phyloP scores from a whole-genome alignment of 1,140 invertebrate genomes.

The Alviniconcha marisindica region DNA sequence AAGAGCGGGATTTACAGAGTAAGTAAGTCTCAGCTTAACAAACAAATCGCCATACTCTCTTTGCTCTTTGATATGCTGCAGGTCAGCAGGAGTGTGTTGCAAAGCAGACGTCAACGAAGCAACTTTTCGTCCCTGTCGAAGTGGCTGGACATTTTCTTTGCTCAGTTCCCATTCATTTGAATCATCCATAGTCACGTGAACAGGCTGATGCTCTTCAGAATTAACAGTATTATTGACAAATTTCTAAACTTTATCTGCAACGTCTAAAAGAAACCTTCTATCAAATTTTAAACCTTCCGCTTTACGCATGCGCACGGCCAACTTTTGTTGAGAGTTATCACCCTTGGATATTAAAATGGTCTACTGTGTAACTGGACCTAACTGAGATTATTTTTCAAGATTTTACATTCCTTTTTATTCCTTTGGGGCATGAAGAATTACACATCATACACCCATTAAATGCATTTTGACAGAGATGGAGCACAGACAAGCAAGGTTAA shows the following conservation, averaged over 20 bases:
- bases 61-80: constrained; percentile 48
- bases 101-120: constrained; percentile 69
- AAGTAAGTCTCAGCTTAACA: background rate
- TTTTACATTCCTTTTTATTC: too few relatives aligned
- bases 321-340: background rate
- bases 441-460: too few relatives aligned
- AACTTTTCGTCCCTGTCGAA: constrained; percentile 86
- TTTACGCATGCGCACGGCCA: constrained; percentile 35
- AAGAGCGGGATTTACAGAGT: background rate
- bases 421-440: too few relatives aligned
- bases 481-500: too few relatives aligned
- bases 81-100: constrained; percentile 47
- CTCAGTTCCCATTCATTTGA: constrained; percentile 78
- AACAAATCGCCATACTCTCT: constrained; percentile 46
- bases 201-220: background rate
- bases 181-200: background rate
- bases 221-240: background rate
- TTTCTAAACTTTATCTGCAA: too few relatives aligned
- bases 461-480: too few relatives aligned
- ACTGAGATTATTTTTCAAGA: too few relatives aligned
- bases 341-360: too few relatives aligned
- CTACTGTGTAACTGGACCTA: too few relatives aligned
- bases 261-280: background rate
- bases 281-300: constrained; percentile 33
- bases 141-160: constrained; percentile 95